Evolutionary conservation across 2,113 vertebrate species (phyloP), one percentile per base, ranked within the genome.

Genomic region (Zootoca vivipara): DNA sequence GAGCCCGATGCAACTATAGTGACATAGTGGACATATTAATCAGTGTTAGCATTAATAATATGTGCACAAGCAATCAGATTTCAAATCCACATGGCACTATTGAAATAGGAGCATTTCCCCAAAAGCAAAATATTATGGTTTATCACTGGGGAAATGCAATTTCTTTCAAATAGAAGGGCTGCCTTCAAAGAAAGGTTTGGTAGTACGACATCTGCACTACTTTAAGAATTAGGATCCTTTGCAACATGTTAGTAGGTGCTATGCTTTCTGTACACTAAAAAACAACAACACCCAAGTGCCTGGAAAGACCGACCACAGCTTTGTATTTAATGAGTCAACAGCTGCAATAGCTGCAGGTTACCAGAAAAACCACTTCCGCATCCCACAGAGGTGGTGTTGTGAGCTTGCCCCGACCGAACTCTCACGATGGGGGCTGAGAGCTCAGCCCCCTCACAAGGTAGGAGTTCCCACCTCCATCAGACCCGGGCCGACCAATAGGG

Each of bases 41-140:
- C 78, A 86, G 88, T 67, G 88, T 33, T 28, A 80, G 6, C 3
- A 40, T 81, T 8, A 26, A 73, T 78, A 90, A 83, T 28, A 78
- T 69, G 83, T 82, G 26, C 26, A 89, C 28, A 40, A 46, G 87
- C 82, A 70, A 74, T 69, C 56, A 13, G 65, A 33, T 89, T 82
- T 83, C 18, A 83, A 80, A 83, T 18, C 56, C 16, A 74, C 13
- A 8, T 33, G 35, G 5, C 72, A 33, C n/a, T 38, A 33, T 6
- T 33, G 16, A 12, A 33, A 74, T n/a, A 38, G 70, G 13, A 72
- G n/a, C 73, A 38, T 38, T 74, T 74, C 2, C 6, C 73, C 33
- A 40, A 38, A 35, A 74, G 35, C 73, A 74, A 38, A 77, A 28
- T 26, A 24, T 26, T 22, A 42, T 42, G 74, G 74, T 77, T 42